Evolutionary conservation across 2,888 invertebrate species (phyloP).

Genomic region (Palloptera scutellata): DNA sequence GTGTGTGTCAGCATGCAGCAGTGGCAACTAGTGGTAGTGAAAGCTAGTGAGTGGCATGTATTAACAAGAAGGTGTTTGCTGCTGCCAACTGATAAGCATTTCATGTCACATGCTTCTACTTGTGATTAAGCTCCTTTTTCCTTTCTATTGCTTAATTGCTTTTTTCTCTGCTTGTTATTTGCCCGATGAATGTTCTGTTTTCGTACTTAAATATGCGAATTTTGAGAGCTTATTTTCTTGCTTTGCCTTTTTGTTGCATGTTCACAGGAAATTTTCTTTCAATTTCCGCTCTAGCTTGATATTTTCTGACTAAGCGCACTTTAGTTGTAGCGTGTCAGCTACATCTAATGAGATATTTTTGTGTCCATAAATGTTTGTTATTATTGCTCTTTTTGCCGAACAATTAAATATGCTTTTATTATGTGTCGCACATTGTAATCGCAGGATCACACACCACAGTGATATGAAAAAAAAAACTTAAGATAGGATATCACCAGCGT

Average conservation of each 20-base stretch:
- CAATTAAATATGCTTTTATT: no score
- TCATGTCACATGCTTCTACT: conserved; percentile 57
- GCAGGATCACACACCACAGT: no score
- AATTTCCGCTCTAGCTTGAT: conserved; percentile 48
- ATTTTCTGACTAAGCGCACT: conserved; percentile 38
- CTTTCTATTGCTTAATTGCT: conserved; percentile 60
- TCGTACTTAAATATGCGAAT: conserved; percentile 27
- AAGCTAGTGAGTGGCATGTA: neutral
- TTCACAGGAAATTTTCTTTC: conserved; percentile 54
- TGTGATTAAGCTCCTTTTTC: conserved; percentile 62
- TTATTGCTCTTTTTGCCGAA: no score
- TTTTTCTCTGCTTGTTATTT: conserved; percentile 48
- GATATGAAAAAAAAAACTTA: no score
- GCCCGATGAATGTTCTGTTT: conserved; percentile 39
- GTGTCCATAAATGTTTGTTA: no score
- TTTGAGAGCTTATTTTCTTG: conserved; percentile 2
- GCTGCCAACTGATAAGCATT: conserved; percentile 55
- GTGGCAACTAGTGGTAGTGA: neutral
- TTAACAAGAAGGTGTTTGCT: conserved; percentile 35
- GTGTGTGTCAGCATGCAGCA: neutral
- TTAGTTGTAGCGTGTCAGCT: conserved; percentile 2
- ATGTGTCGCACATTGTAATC: no score
- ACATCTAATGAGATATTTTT: no score
- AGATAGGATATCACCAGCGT: no score
- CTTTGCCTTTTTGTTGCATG: conserved; percentile 41